A percentile compares a stretch with the other conserved stretches of the same genome.
phyloP scores from a whole-genome alignment of 2,113 vertebrate genomes.

The Casuarius casuarius region DNA sequence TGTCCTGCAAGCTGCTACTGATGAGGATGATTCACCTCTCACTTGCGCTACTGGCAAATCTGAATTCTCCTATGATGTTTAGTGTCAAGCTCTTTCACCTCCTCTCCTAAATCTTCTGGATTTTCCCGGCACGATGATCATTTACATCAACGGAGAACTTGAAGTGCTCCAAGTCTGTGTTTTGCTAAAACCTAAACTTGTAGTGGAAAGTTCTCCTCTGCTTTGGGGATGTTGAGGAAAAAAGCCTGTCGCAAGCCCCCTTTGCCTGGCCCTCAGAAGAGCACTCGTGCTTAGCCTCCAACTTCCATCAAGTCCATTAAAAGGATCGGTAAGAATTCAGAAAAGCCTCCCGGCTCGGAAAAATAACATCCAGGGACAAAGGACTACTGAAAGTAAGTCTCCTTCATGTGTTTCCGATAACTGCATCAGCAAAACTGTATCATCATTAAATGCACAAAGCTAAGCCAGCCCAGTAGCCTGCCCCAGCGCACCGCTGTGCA shows the following conservation, averaged over 20 bases:
- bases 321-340: not conserved
- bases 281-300: fast-evolving
- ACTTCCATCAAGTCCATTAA: not conserved
- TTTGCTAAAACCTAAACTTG: not conserved
- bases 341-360: not conserved
- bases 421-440: not conserved
- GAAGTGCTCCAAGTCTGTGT: too few relatives aligned
- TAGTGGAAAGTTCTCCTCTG: not conserved
- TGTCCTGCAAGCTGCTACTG: not conserved
- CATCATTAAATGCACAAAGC: too few relatives aligned
- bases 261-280: not conserved
- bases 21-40: not conserved
- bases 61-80: not conserved
- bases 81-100: not conserved
- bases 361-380: not conserved
- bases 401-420: not conserved
- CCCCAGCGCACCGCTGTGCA: too few relatives aligned
- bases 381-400: not conserved
- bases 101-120: not conserved
- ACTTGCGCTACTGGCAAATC: not conserved
- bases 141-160: not conserved
- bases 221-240: not conserved
- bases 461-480: too few relatives aligned
- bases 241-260: not conserved
- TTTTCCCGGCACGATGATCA: not conserved